Evolutionary conservation across 37 sponge, comb jelly and placozoan species (phyloP), one percentile per base, ranked within the genome.

Genomic region (Aphrocallistes beatrix): DNA sequence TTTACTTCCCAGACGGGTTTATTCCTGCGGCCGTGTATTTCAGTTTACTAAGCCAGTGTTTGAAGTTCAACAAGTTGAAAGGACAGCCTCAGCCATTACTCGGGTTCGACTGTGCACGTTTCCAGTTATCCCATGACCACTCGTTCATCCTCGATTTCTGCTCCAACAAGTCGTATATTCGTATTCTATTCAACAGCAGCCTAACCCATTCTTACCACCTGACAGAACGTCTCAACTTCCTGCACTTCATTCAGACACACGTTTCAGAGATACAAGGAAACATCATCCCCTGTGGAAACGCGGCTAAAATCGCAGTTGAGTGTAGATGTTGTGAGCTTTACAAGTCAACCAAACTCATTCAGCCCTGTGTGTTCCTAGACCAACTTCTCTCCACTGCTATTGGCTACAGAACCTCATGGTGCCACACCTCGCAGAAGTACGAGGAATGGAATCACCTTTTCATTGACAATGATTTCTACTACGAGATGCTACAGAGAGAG

Each of bases 281-380:
- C 34, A 60, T 60, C 75, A 60, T 60, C 25, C 75, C 75, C 28
- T 60, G 75, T 60, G 75, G 75, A 32, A 60, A 60, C 21, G 75
- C 75, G n/a, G 75, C 75, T 60, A 60, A 60, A 30, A 60, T 60
- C 10, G 75, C 75, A 25, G 75, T 60, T 60, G 75, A 60, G 75
- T 60, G 75, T 13, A 60, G 75, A 13, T 60, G 75, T 28, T 25
- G 75, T 3, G 75, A 60, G n/a, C 34, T 60, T 19, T 60, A 60
- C 34, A 3, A 32, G 34, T 25, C n/a, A 30, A 60, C 10, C 28
- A 60, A 60, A 60, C 75, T 60, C n/a, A 30, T 60, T 3, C 75
- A 60, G n/a, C 75, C 75, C 3, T 60, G 75, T 60, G 75, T 60
- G 34, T 60, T 60, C n/a, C 75, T 60, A 32, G 75, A 60, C n/a